Evolutionary conservation across 2,113 vertebrate genomes (phyloP).

Genomic region (Sphaerodactylus townsendi): DNA sequence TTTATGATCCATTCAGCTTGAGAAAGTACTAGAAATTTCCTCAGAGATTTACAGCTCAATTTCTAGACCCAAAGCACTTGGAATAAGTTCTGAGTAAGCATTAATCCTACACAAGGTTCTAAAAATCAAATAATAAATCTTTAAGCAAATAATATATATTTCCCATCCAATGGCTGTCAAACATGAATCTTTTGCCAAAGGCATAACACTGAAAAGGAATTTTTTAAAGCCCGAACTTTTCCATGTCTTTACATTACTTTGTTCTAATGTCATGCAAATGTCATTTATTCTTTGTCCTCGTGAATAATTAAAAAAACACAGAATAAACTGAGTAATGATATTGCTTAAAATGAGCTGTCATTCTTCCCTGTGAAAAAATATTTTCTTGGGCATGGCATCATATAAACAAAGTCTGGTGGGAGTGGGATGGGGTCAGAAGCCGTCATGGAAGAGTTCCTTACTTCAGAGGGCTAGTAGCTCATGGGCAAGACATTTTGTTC

Average conservation of each 20-base stretch:
- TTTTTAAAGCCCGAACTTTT: neutral
- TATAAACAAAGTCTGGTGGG: neutral
- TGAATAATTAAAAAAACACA: neutral
- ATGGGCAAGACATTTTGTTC: neutral
- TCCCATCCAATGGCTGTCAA: neutral
- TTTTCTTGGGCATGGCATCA: neutral
- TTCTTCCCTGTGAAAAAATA: neutral
- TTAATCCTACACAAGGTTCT: constrained; percentile 28
- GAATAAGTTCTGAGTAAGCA: constrained; percentile 35
- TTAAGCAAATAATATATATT: constrained; percentile 36
- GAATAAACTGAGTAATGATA: neutral
- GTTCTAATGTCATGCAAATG: neutral
- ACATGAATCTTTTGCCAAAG: constrained; percentile 9
- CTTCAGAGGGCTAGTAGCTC: neutral
- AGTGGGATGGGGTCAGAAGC: neutral
- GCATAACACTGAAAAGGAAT: neutral
- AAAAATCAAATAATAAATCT: constrained; percentile 35
- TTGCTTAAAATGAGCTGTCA: neutral
- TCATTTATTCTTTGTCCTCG: neutral
- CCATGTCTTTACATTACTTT: neutral
- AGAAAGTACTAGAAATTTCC: constrained; percentile 19
- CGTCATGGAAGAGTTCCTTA: neutral
- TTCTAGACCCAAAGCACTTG: constrained; percentile 23
- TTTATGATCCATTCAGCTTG: constrained; percentile 34
- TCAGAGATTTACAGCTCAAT: constrained; percentile 35